A percentile compares a stretch with the other conserved stretches of the same genome.
These are phyloP conservation scores for Proales similis DNA, from an alignment of 1,140 invertebrate species.

Conservation along the genomic window DNA sequence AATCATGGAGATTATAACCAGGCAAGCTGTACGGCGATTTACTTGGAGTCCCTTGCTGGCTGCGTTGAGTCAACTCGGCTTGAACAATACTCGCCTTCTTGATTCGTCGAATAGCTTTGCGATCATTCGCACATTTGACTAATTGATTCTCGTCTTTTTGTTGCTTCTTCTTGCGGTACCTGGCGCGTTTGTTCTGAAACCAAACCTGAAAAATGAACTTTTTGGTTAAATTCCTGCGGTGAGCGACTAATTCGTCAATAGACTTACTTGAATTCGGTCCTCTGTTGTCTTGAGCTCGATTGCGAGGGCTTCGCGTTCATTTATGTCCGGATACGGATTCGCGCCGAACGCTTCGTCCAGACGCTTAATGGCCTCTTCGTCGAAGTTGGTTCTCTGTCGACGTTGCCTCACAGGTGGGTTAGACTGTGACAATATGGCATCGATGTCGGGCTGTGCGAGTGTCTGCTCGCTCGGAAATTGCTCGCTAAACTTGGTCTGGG, in stretches of 20 bases:
- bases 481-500: no score
- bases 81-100: no score
- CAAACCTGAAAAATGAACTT: slow-evolving; percentile 10
- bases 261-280: slow-evolving; percentile 4
- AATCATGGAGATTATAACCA: no score
- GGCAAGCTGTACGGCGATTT: no score
- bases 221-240: background rate
- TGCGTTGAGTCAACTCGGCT: no score
- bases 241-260: background rate
- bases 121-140: background rate
- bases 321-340: slow-evolving; percentile 37
- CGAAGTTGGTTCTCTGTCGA: slow-evolving; percentile 35
- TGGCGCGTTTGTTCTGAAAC: slow-evolving; percentile 30
- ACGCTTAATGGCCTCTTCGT: background rate
- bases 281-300: background rate
- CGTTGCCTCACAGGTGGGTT: slow-evolving; percentile 21
- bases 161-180: slow-evolving; percentile 28
- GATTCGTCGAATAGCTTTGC: no score
- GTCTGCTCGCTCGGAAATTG: no score
- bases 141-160: slow-evolving; percentile 5
- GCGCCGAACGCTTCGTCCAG: slow-evolving; percentile 9
- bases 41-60: no score
- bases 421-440: slow-evolving; percentile 12
- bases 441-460: no score
- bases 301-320: slow-evolving; percentile 15